Evolutionary conservation across 2,113 vertebrate species (phyloP).

Genomic region (Centrocercus urophasianus): DNA sequence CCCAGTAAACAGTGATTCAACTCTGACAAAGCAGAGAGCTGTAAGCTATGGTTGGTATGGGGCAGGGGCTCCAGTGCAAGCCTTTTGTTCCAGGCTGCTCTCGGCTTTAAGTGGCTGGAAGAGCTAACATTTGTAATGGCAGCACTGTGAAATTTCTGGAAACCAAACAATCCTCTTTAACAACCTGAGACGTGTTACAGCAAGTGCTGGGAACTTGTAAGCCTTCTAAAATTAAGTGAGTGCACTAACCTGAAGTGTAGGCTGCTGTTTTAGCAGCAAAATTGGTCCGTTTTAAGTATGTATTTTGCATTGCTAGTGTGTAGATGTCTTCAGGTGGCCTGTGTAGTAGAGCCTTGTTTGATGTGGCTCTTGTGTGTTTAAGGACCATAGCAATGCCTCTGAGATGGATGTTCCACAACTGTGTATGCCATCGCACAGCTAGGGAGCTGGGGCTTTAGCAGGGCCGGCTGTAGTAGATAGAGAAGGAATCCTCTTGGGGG

Average conservation of each 20-base stretch:
- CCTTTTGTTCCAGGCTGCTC: slow-evolving; percentile 1
- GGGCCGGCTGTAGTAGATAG: not conserved
- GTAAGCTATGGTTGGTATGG: accelerated
- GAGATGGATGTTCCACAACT: not conserved
- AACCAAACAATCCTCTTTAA: slow-evolving; percentile 50
- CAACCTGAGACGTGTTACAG: slow-evolving; percentile 51
- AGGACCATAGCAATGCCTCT: not conserved
- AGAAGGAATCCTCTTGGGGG: not conserved
- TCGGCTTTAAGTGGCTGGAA: not conserved
- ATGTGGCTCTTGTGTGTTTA: not conserved
- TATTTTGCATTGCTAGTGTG: slow-evolving; percentile 35
- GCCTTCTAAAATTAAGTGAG: slow-evolving; percentile 65
- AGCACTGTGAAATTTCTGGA: slow-evolving; percentile 52
- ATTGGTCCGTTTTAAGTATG: slow-evolving; percentile 13
- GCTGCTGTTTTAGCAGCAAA: slow-evolving; percentile 48
- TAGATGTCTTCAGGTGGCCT: not conserved
- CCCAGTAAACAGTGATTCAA: not conserved
- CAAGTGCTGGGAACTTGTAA: slow-evolving; percentile 64
- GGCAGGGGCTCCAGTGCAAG: not conserved
- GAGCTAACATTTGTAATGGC: slow-evolving; percentile 39
- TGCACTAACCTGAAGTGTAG: slow-evolving; percentile 70
- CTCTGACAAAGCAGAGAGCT: not conserved
- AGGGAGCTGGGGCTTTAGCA: not conserved
- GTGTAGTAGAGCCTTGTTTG: not conserved
- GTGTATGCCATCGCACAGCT: not conserved